Evolutionary conservation across 2,888 invertebrate species (phyloP).

Genomic region (Leptopilina syphax): DNA sequence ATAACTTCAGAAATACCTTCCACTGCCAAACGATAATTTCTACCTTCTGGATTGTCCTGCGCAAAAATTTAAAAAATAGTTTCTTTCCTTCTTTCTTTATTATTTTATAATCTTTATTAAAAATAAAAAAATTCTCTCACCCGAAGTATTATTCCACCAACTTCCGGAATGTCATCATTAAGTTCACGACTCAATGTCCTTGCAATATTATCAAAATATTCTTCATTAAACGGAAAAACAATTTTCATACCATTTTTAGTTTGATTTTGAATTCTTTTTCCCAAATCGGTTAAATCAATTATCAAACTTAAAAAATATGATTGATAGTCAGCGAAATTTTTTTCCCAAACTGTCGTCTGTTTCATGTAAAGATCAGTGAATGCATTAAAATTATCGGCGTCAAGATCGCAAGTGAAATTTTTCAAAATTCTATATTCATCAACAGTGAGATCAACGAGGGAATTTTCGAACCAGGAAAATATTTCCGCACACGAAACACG

Average conservation of each 20-base stretch:
- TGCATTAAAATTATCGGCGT: constrained; percentile 66
- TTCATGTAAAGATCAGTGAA: constrained; percentile 63
- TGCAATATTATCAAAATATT: constrained; percentile 73
- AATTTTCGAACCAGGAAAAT: constrained; percentile 64
- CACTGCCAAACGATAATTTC: constrained; percentile 59
- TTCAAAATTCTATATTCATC: constrained; percentile 64
- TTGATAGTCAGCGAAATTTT: constrained; percentile 61
- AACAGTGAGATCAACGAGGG: constrained; percentile 57
- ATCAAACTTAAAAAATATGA: constrained; percentile 55
- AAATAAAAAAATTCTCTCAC: neutral
- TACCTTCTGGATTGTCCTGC: constrained; percentile 47
- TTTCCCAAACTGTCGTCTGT: constrained; percentile 57
- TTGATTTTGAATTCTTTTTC: constrained; percentile 43
- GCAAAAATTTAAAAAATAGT: constrained; percentile 13
- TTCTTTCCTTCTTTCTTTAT: neutral
- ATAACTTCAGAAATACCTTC: constrained; percentile 66
- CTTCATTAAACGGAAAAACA: constrained; percentile 76
- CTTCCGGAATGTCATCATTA: constrained; percentile 19
- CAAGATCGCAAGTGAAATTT: constrained; percentile 65
- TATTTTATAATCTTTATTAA: no score
- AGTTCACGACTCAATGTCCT: constrained; percentile 67
- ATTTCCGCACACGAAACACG: constrained; percentile 60
- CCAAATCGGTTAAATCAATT: constrained; percentile 60
- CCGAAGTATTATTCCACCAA: constrained; percentile 34
- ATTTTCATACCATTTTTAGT: constrained; percentile 66